phyloP scores from a whole-genome alignment of 2,113 vertebrate species.

The Desmodus rotundus region DNA sequence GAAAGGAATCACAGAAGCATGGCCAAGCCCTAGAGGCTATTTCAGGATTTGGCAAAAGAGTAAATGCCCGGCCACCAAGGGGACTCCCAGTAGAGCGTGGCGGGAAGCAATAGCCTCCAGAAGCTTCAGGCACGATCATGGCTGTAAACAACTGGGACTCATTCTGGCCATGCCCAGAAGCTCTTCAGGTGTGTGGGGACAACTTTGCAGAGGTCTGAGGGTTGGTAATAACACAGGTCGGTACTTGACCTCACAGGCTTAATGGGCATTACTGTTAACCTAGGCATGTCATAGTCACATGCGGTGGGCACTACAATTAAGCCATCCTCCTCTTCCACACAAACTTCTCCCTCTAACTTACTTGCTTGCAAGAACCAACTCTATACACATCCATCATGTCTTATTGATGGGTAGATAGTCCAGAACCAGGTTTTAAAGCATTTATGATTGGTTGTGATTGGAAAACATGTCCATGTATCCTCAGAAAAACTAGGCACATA shows the following conservation, averaged over 20 bases:
- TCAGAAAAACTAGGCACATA: background rate
- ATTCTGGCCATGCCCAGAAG: background rate
- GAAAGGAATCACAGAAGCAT: background rate
- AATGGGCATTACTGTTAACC: background rate
- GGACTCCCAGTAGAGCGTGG: background rate
- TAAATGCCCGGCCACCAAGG: background rate
- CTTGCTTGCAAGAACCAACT: background rate
- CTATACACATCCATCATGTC: background rate
- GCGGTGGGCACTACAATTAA: background rate
- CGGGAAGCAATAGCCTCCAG: background rate
- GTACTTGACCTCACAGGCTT: background rate
- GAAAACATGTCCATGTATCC: constrained; percentile 7
- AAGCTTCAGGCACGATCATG: background rate
- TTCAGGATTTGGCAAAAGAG: background rate
- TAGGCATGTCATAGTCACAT: background rate
- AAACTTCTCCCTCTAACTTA: background rate
- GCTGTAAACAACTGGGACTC: background rate
- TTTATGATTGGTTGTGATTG: constrained; percentile 31
- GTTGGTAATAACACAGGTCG: background rate
- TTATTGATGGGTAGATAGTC: background rate
- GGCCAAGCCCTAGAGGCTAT: background rate
- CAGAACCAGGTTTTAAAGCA: constrained; percentile 30
- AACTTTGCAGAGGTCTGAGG: background rate
- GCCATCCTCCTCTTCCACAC: background rate
- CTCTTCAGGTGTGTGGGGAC: background rate